A percentile compares a stretch with the other conserved stretches of the same genome.
phyloP scores from a whole-genome alignment of 2,888 invertebrate genomes.

The Nomada ruficornis region DNA sequence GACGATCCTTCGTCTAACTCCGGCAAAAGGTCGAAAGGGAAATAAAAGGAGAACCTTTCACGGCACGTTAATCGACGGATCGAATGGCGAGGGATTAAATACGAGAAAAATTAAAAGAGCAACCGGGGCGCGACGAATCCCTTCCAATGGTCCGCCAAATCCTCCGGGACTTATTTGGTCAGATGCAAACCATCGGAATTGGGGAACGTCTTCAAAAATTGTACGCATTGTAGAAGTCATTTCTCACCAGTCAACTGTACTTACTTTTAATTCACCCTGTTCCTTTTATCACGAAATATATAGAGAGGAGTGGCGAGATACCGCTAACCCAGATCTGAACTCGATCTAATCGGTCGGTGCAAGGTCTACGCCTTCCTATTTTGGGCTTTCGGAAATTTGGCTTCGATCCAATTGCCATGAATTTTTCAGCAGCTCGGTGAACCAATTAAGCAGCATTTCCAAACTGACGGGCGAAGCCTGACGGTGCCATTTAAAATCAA shows the following conservation, averaged over 20 bases:
- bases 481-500: constrained; percentile 9
- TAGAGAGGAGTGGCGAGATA: no score
- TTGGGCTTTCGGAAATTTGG: background rate
- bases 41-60: background rate
- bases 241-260: no score
- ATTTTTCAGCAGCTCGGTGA: constrained; percentile 28
- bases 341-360: background rate
- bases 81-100: constrained; percentile 22
- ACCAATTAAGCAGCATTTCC: constrained; percentile 19
- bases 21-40: no score
- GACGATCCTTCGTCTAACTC: constrained; percentile 8
- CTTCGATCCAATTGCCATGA: constrained; percentile 15
- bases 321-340: background rate
- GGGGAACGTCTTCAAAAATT: no score
- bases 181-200: background rate
- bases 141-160: constrained; percentile 18
- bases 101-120: constrained; percentile 5
- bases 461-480: background rate
- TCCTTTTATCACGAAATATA: no score
- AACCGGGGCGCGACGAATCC: background rate
- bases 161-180: constrained; percentile 10
- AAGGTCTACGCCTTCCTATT: background rate
- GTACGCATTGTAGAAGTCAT: no score
- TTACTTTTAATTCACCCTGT: no score
- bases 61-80: constrained; percentile 28